phyloP scores from a whole-genome alignment of 2,113 vertebrate species.

The Sitta europaea region DNA sequence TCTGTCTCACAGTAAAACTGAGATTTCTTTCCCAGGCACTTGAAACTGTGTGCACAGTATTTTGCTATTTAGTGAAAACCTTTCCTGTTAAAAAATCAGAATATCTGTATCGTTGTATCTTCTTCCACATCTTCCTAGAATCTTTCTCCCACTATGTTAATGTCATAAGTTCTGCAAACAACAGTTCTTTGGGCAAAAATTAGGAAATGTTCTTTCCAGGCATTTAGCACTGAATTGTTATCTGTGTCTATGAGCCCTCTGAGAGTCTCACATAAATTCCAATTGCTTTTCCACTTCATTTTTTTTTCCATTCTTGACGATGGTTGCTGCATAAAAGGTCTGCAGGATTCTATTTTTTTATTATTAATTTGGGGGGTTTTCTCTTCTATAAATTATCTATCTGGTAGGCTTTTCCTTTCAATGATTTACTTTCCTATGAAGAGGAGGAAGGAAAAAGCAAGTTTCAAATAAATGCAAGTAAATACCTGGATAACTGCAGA shows the following conservation, averaged over 20 bases:
- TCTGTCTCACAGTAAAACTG: background rate
- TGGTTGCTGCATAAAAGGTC: slow-evolving; percentile 10
- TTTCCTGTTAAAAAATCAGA: background rate
- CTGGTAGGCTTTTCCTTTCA: background rate
- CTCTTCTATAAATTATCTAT: background rate
- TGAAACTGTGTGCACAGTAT: background rate
- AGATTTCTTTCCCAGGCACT: slow-evolving; percentile 11
- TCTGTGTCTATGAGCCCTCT: slow-evolving; percentile 18
- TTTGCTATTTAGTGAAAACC: background rate
- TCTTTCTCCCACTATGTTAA: slow-evolving; percentile 2
- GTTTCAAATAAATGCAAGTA: background rate
- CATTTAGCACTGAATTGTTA: slow-evolving; percentile 54
- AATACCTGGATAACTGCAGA: background rate
- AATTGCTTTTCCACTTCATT: slow-evolving; percentile 51
- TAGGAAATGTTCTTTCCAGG: slow-evolving; percentile 61
- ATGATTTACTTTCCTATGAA: background rate
- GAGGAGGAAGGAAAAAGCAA: background rate
- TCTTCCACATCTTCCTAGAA: background rate
- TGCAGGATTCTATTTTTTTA: background rate
- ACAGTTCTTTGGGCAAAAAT: slow-evolving; percentile 40
- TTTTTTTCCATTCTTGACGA: slow-evolving; percentile 46
- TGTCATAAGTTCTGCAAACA: background rate
- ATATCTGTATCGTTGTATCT: background rate
- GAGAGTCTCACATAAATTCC: slow-evolving; percentile 42
- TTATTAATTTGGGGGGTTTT: background rate